phyloP scores from a whole-genome alignment of 35 echinoderm and acorn worm species.

The Ophioderma brevispina region DNA sequence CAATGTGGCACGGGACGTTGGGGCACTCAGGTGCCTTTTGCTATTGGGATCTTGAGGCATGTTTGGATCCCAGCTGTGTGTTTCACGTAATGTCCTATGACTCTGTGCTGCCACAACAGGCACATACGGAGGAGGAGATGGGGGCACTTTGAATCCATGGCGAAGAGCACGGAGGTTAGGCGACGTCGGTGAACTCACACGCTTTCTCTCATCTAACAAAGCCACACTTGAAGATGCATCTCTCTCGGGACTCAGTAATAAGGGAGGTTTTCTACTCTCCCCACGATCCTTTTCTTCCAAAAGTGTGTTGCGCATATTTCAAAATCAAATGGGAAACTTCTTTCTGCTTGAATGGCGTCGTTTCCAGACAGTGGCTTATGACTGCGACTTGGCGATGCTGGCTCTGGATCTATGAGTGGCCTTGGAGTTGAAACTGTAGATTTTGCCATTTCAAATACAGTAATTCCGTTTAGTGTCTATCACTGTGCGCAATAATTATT shows the following conservation, averaged over 20 bases:
- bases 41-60: background rate
- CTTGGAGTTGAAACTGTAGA: background rate
- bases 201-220: slow-evolving; percentile 1
- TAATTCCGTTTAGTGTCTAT: background rate
- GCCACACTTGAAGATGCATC: slow-evolving; percentile 3
- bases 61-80: background rate
- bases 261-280: background rate
- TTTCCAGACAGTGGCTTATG: background rate
- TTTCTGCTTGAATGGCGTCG: background rate
- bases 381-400: background rate
- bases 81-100: background rate
- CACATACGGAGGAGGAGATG: slow-evolving; percentile 27
- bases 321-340: slow-evolving; percentile 17
- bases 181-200: slow-evolving; percentile 1
- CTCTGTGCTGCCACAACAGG: background rate
- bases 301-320: slow-evolving; percentile 14
- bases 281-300: background rate
- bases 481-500: background rate
- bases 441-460: background rate
- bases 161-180: slow-evolving; percentile 2
- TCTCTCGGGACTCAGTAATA: background rate
- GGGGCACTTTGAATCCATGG: background rate
- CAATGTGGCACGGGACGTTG: background rate
- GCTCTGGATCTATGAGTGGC: background rate
- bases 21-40: background rate